Evolutionary conservation across 2,113 vertebrate genomes (phyloP).

Genomic region (Hyperopisus bebe): DNA sequence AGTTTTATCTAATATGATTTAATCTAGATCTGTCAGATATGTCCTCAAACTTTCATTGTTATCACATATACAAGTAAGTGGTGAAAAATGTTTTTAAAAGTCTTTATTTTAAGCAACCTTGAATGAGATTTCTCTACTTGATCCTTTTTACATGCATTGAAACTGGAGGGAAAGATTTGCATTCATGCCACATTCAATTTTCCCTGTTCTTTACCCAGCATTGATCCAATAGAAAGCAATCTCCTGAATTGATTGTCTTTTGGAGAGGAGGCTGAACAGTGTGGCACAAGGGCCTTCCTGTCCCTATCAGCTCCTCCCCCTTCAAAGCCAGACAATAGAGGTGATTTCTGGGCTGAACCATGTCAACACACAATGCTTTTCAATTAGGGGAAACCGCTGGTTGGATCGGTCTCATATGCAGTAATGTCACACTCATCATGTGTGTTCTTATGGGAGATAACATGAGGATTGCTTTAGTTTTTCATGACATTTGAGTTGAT

Average conservation of each 20-base stretch:
- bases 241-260: conserved; percentile 10
- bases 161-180: background rate
- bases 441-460: background rate
- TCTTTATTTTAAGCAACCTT: background rate
- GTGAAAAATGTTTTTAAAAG: background rate
- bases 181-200: background rate
- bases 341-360: background rate
- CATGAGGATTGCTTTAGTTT: background rate
- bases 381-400: background rate
- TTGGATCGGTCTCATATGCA: background rate
- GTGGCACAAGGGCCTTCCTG: background rate
- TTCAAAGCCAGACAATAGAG: background rate
- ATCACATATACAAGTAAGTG: background rate
- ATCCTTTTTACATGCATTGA: background rate
- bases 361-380: background rate
- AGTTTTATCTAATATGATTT: background rate
- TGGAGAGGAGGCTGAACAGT: background rate
- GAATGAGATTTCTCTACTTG: background rate
- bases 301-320: background rate
- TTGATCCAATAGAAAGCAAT: background rate
- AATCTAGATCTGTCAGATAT: background rate
- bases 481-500: background rate
- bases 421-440: background rate
- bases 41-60: background rate
- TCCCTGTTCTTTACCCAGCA: background rate